Evolutionary conservation across 2,113 vertebrate genomes (phyloP), one percentile per base, ranked within the genome.

Genomic region (Notiomystis cincta): DNA sequence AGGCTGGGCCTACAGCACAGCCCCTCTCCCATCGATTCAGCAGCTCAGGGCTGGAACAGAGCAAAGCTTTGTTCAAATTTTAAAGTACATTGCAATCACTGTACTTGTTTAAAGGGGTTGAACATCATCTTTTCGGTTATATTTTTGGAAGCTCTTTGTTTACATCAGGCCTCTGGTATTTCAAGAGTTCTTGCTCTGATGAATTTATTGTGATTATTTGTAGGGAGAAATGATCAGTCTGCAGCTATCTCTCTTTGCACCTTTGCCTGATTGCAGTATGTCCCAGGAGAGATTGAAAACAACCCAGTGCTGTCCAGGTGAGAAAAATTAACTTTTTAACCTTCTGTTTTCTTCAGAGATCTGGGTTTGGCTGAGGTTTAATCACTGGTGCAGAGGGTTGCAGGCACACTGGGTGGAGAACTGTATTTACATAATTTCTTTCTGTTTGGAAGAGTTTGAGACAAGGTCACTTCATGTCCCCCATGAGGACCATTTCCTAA

Each of bases 1-100:
- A 6, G 31, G 30, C 14, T 73, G 50, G 50, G 31, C 45, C 31
- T 22, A 3, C 14, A 80, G 40, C 58, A 22, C 16, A 19, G 28
- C 57, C 53, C 57, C 38, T n/a, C 51, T 85, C 62, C 30, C 51
- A 37, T 16, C 0, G 1, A 33, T 50, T 53, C 47, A 10, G 45
- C 0, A 0, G 18, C 31, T 83, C 33, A 7, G 50, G 9, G n/a
- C n/a, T 57, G 38, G 70, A 69, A 70, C 0, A 0, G 31, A 58
- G 35, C 13, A 78, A 61, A 87, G 7, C 22, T 69, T 33, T 28
- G n/a, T 45, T 48, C 23, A 35, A 31, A 24, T 66, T 64, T 66
- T 24, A 81, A 85, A 35, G 51, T 21, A 48, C 31, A 27, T 24
- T 53, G 45, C 25, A 31, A 42, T 51, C 22, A 15, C 25, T 10